Evolutionary conservation across 2,797 vertebrate species (phyloP).

Genomic region (Pipistrellus nathusii): DNA sequence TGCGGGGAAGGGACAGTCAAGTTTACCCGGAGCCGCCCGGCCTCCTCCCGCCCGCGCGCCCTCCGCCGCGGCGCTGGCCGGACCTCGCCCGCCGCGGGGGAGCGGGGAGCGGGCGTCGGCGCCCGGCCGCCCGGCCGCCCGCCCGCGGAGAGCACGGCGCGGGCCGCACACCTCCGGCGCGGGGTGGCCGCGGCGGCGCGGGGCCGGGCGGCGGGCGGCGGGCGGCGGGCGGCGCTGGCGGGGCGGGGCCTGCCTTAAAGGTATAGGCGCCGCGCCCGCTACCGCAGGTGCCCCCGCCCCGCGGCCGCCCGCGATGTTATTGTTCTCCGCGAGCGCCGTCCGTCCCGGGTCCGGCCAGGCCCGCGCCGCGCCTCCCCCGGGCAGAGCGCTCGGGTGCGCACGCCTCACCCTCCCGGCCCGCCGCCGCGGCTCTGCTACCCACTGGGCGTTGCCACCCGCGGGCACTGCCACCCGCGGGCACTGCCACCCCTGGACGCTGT

Average conservation of each 20-base stretch:
- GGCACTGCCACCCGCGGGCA: no score
- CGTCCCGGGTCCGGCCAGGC: neutral
- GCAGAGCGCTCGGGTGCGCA: neutral
- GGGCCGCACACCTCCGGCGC: constrained; percentile 52
- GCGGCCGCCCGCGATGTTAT: neutral
- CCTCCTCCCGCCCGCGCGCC: neutral
- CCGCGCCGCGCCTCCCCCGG: neutral
- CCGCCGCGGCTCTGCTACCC: no score
- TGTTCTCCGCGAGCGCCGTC: constrained; percentile 50
- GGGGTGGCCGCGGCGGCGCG: neutral
- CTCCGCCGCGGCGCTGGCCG: neutral
- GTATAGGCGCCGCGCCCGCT: constrained; percentile 58
- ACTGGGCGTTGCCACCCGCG: no score
- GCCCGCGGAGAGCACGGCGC: neutral
- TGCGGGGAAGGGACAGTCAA: constrained; percentile 82
- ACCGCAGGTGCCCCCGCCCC: neutral
- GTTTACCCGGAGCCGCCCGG: constrained; percentile 55
- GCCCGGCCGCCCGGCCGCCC: neutral
- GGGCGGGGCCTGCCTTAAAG: constrained; percentile 86
- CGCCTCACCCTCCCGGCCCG: neutral
- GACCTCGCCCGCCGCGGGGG: neutral
- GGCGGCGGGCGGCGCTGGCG: constrained; percentile 67
- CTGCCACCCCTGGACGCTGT: no score
- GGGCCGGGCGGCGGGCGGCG: constrained; percentile 55
- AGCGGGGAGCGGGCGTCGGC: neutral